phyloP scores from a whole-genome alignment of 2,797 vertebrate species.

The Eremophila alpestris region DNA sequence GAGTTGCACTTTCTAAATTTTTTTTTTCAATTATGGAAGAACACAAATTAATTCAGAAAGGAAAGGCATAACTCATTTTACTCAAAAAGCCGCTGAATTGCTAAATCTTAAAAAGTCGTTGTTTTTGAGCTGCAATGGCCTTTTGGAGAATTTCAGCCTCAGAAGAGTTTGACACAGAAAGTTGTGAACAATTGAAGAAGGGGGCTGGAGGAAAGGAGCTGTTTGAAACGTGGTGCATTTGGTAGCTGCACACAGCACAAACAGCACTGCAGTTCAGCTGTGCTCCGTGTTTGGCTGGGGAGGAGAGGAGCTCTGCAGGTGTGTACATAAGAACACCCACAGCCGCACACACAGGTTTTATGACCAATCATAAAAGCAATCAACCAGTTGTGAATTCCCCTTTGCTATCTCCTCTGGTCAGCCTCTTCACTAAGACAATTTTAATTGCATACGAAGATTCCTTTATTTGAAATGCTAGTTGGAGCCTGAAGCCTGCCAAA shows the following conservation, averaged over 20 bases:
- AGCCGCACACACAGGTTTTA: neutral
- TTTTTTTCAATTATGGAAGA: neutral
- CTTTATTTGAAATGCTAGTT: neutral
- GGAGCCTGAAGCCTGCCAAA: slow-evolving; percentile 5
- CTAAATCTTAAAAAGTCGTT: neutral
- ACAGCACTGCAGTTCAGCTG: neutral
- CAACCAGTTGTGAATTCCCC: neutral
- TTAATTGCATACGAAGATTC: neutral
- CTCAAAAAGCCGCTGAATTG: neutral
- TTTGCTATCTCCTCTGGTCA: neutral
- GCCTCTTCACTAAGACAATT: neutral
- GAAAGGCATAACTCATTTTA: neutral
- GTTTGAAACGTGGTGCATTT: neutral
- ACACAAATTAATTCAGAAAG: neutral
- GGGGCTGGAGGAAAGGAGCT: neutral
- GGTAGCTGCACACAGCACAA: neutral
- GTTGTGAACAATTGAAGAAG: neutral
- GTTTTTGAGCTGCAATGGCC: neutral
- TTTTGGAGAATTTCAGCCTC: neutral
- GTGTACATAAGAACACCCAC: neutral
- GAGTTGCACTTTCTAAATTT: neutral
- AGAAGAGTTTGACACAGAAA: neutral
- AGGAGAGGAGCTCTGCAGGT: neutral
- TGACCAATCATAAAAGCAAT: neutral
- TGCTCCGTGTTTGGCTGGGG: neutral